Evolutionary conservation across 2,113 vertebrate species (phyloP), one percentile per base, ranked within the genome.

Genomic region (Notothenia coriiceps): DNA sequence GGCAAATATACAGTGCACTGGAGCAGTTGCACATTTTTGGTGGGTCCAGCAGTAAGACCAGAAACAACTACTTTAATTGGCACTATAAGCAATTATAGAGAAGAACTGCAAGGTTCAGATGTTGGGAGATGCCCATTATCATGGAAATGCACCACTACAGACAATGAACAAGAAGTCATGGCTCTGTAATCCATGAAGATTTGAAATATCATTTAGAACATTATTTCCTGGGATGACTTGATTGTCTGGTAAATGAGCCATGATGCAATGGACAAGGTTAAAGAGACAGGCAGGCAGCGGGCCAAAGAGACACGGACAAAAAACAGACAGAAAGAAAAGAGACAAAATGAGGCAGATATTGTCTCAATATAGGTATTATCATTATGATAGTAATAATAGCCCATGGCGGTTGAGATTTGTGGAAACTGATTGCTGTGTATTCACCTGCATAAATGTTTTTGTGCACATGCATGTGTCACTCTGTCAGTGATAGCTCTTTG

Each of bases 211-310:
- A 76, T 75, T 10, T 72, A 40, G 5, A 40, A 7, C 35, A 40
- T 40, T 4, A 6, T 65, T 85, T 69, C 43, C 46, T 61, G 13
- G 15, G 63, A 72, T 9, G 47, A 60, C 22, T 85, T 85, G 85
- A 88, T 92, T 88, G 88, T 90, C 85, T 52, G 70, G 66, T 51
- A 83, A 76, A 84, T 67, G 77, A 72, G 64, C 57, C 70, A 60
- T 49, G 6, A 56, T 61, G 67, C 29, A 49, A 40, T 2, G 59
- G 72, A 73, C 25, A 6, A 56, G n/a, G 47, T 56, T 47, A 69
- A 60, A 52, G 49, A 73, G 60, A 43, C 44, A 70, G 62, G 11
- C 25, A 22, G 64, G 7, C 25, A 51, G 67, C 0, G 44, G 29
- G 60, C 46, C 55, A 25, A 13, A 4, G 2, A 74, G n/a, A 49